Evolutionary conservation across 92 coral and sea anemone genomes (phyloP).

Genomic region (Micromussa lordhowensis): DNA sequence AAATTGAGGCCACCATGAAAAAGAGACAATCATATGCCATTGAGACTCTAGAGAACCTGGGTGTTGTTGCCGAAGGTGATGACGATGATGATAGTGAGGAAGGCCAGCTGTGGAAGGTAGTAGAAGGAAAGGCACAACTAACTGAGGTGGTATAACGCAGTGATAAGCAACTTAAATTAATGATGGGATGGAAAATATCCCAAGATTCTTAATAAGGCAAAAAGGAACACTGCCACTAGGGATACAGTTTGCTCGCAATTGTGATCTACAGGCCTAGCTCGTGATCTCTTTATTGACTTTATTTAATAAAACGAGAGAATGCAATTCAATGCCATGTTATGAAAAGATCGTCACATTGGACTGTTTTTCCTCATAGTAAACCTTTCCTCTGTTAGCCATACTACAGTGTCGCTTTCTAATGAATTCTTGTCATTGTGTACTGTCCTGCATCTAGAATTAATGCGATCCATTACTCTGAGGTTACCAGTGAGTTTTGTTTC

Average conservation of each 20-base stretch:
- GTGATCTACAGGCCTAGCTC: neutral
- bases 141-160: slow-evolving; percentile 69
- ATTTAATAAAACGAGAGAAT: neutral
- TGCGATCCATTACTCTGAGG: neutral
- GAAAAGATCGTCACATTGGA: neutral
- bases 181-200: slow-evolving; percentile 1
- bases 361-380: neutral
- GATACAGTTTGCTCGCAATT: neutral
- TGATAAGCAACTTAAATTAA: neutral
- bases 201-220: neutral
- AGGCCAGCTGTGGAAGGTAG: slow-evolving; percentile 84
- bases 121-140: slow-evolving; percentile 77
- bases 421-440: neutral
- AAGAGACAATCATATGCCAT: slow-evolving; percentile 65
- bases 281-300: too few species aligned
- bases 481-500: neutral
- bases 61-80: slow-evolving; percentile 84
- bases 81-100: slow-evolving; percentile 83
- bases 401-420: neutral
- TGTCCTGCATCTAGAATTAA: neutral
- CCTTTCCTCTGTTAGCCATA: neutral
- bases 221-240: neutral
- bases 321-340: neutral
- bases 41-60: slow-evolving; percentile 85
- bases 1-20: slow-evolving; percentile 76